Percentiles rank a stretch among this genome's conserved stretches.
phyloP scores from a whole-genome alignment of 1,140 invertebrate genomes.

The Drosophila paulistorum region DNA sequence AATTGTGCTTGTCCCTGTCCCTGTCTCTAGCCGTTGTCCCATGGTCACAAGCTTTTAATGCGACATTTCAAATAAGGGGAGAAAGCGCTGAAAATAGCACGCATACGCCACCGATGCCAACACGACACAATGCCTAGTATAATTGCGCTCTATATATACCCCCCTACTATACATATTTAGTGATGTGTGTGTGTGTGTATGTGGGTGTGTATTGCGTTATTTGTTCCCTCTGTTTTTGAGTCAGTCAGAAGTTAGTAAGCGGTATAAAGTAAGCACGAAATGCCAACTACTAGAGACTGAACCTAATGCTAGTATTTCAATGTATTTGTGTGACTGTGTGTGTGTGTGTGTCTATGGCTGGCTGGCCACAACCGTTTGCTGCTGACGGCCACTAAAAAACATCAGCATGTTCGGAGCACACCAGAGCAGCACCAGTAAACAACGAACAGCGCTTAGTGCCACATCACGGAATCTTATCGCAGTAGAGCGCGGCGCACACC shows the following conservation, averaged over 20 bases:
- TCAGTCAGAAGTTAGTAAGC: slow-evolving; percentile 73
- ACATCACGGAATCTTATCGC: slow-evolving; percentile 80
- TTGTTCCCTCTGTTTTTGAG: slow-evolving; percentile 9
- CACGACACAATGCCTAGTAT: slow-evolving; percentile 15
- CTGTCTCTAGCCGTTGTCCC: slow-evolving; percentile 3
- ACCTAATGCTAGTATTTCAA: slow-evolving; percentile 29
- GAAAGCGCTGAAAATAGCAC: slow-evolving; percentile 74
- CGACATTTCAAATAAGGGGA: slow-evolving; percentile 47
- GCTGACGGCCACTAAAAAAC: slow-evolving; percentile 72
- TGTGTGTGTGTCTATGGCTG: slow-evolving; percentile 67
- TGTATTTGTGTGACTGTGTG: slow-evolving; percentile 25
- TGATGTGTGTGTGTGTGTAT: neutral
- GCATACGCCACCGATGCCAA: slow-evolving; percentile 76
- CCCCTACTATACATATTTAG: slow-evolving; percentile 14
- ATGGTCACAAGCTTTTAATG: slow-evolving; percentile 67
- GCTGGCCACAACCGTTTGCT: slow-evolving; percentile 56
- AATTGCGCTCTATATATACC: slow-evolving; percentile 21
- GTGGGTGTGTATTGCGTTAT: slow-evolving; percentile 14
- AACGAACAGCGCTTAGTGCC: slow-evolving; percentile 79
- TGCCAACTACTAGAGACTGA: slow-evolving; percentile 74
- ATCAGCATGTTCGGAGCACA: slow-evolving; percentile 58
- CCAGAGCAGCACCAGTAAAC: slow-evolving; percentile 70
- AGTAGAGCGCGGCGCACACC: slow-evolving; percentile 53
- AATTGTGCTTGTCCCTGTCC: slow-evolving; percentile 34
- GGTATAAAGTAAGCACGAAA: slow-evolving; percentile 79